Evolutionary conservation across 2,888 invertebrate genomes (phyloP).

Genomic region (Pseudanteris insignis): DNA sequence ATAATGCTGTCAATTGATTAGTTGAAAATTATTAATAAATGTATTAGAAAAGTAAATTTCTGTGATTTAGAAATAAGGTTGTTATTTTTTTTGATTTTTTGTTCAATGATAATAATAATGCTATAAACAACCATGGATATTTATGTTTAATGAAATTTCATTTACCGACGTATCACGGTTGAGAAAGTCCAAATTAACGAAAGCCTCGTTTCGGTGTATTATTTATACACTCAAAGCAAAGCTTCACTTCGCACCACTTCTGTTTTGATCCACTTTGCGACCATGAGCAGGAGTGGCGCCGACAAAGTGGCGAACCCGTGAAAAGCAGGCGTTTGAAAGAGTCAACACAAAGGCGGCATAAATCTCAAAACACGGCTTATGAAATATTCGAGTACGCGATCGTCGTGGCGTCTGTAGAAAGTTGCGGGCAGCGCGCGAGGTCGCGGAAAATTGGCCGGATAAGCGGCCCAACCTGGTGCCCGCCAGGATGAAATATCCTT

Average conservation of each 20-base stretch:
- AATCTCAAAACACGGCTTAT: constrained; percentile 34
- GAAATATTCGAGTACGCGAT: constrained; percentile 19
- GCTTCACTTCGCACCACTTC: not conserved
- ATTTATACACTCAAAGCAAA: constrained; percentile 2
- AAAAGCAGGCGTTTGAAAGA: constrained; percentile 19
- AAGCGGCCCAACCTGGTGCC: constrained; percentile 44
- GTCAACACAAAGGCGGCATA: constrained; percentile 22
- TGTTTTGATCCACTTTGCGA: constrained; percentile 12
- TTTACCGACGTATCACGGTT: too few relatives aligned
- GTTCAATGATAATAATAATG: too few relatives aligned
- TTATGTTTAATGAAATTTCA: too few relatives aligned
- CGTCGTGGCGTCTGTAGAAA: constrained; percentile 33
- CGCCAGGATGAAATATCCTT: constrained; percentile 66
- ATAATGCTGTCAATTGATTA: too few relatives aligned
- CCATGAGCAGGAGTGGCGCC: not conserved
- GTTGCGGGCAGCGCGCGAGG: constrained; percentile 10
- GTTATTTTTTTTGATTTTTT: too few relatives aligned
- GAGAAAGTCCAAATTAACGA: constrained; percentile 1
- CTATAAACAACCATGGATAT: too few relatives aligned
- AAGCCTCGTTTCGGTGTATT: not conserved
- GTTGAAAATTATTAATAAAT: too few relatives aligned
- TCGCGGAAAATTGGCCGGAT: too few relatives aligned
- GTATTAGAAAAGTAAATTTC: too few relatives aligned
- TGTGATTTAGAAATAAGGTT: too few relatives aligned
- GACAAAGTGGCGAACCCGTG: constrained; percentile 11